Conservation (phyloP, 2,113 vertebrate genomes). For the Salvelinus alpinus region DNA sequence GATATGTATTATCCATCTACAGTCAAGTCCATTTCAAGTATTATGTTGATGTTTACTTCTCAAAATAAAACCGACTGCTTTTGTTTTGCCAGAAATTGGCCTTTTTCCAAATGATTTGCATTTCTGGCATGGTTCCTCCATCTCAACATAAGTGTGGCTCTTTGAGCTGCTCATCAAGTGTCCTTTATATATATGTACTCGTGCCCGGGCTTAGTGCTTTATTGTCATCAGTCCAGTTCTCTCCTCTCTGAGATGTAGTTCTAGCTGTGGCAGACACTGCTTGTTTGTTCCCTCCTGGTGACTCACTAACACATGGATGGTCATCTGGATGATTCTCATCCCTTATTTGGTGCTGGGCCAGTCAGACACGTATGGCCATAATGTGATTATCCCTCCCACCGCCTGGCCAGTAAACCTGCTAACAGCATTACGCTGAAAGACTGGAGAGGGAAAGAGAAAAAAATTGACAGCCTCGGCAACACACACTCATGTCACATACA, state of each 20-base stretch:
- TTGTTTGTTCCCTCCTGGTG: constrained; percentile 2
- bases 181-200: background rate
- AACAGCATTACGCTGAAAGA: constrained; percentile 40
- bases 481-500: background rate
- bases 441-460: constrained; percentile 4
- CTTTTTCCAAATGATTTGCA: background rate
- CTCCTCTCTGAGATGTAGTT: too few relatives aligned
- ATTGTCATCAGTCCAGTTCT: too few relatives aligned
- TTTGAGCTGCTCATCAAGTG: background rate
- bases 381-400: constrained; percentile 67
- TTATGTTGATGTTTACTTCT: background rate
- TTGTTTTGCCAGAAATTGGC: too few relatives aligned
- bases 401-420: constrained; percentile 62
- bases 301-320: constrained; percentile 12
- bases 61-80: too few relatives aligned
- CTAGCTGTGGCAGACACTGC: too few relatives aligned
- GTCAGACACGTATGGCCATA: constrained; percentile 55
- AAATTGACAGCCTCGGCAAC: constrained; percentile 26
- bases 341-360: constrained; percentile 51
- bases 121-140: background rate
- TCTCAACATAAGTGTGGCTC: background rate
- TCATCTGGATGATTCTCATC: constrained; percentile 50
- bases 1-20: background rate
- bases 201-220: background rate
- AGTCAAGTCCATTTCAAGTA: background rate